Evolutionary conservation across 2,797 vertebrate genomes (phyloP), one percentile per base, ranked within the genome.

Genomic region (Chrosomus eos): DNA sequence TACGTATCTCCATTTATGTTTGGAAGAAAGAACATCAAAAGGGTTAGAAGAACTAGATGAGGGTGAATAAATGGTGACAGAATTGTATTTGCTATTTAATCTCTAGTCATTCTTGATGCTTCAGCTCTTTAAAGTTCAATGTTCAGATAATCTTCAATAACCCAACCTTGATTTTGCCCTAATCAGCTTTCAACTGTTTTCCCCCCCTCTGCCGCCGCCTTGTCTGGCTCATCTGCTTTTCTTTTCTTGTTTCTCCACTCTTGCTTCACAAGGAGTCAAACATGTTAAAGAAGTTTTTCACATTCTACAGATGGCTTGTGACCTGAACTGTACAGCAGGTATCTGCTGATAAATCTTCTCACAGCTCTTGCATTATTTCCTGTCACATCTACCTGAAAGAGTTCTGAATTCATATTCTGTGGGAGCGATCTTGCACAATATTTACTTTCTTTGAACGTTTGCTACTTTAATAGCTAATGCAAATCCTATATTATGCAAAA

Each of bases 251-350:
- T 79, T 78, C 28, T 51, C 58, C 48, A 38, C 92, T 93, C 92
- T 95, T 73, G 33, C 28, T 71, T 92, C 92, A 91, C 95, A 95
- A 97, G 96, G 95, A 94, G 96, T 95, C 83, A 89, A 93, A 82
- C 93, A 95, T 91, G 93, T 94, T 95, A 95, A 94, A 95, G 96
- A 96, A 91, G 94, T 91, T 88, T 97, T 97, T 96, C 93, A 95
- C 95, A 93, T 97, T 95, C 94, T 95, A 94, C 95, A 95, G 94
- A 95, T 95, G 95, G 92, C 96, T 94, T 96, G 94, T 95, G 95
- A 95, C 93, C 93, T 86, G 93, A 96, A 94, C 93, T 95, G 95
- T 95, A 94, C 95, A 95, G 96, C 95, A 96, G 96, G 96, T 97
- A 96, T 96, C 95, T 96, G 95, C 95, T 95, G 95, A 94, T 92